These are phyloP conservation scores for Scaptomyza caliginosa DNA, from an alignment of 2,888 invertebrate genomes.

Conservation along the genomic window DNA sequence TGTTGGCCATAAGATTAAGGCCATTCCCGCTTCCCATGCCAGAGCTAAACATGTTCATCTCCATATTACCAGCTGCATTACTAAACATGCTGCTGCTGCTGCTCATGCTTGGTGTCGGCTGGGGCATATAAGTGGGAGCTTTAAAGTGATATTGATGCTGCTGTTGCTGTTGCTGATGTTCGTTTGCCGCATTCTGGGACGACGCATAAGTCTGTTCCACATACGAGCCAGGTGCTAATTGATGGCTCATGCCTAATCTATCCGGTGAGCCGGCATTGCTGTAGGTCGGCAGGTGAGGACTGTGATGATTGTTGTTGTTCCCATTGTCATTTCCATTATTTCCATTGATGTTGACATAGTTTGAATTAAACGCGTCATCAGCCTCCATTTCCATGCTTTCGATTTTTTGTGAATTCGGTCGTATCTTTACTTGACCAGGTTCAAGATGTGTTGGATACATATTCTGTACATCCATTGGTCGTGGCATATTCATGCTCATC, in stretches of 20 bases:
- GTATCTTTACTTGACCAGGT: slow-evolving; percentile 72
- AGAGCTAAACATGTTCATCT: slow-evolving; percentile 50
- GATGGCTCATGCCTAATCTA: slow-evolving; percentile 54
- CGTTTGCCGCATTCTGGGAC: slow-evolving; percentile 37
- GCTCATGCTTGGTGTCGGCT: slow-evolving; percentile 49
- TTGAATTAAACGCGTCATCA: slow-evolving; percentile 58
- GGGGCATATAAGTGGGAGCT: slow-evolving; percentile 48
- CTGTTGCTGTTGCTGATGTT: slow-evolving; percentile 28
- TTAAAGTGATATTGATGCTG: slow-evolving; percentile 48
- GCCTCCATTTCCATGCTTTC: slow-evolving; percentile 76
- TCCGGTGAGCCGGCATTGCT: slow-evolving; percentile 45
- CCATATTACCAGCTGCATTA: slow-evolving; percentile 52
- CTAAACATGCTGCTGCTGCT: slow-evolving; percentile 59
- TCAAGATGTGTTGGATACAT: slow-evolving; percentile 69
- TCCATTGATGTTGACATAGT: slow-evolving; percentile 57
- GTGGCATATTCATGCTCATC: slow-evolving; percentile 45
- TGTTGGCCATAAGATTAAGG: slow-evolving; percentile 33
- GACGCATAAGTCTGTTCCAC: slow-evolving; percentile 50
- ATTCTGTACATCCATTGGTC: slow-evolving; percentile 52
- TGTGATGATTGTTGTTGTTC: slow-evolving; percentile 27
- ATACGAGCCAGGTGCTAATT: slow-evolving; percentile 67
- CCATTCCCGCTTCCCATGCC: slow-evolving; percentile 9
- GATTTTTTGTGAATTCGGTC: slow-evolving; percentile 81
- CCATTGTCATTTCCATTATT: slow-evolving; percentile 42
- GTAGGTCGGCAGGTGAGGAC: slow-evolving; percentile 67